phyloP scores from a whole-genome alignment of 64 coral and sea anemone species.

The Catalaphyllia jardinei region DNA sequence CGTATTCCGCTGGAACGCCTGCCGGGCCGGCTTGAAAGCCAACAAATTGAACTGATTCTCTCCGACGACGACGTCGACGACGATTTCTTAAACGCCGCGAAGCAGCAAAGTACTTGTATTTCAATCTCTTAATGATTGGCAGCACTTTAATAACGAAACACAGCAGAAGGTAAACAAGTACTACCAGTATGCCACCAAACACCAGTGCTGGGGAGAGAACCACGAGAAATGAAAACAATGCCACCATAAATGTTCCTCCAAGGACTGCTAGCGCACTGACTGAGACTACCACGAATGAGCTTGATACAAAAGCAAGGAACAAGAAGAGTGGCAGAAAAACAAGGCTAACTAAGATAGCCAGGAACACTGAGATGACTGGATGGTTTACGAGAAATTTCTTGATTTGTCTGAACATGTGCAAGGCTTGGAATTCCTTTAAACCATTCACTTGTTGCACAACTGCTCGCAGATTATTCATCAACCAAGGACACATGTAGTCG shows the following conservation, averaged over 20 bases:
- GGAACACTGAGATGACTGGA: not conserved
- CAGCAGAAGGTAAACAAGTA: not conserved
- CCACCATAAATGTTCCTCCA: not conserved
- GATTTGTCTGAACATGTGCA: not conserved
- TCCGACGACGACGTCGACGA: not conserved
- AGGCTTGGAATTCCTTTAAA: not conserved
- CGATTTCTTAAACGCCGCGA: not conserved
- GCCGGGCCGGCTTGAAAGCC: not conserved
- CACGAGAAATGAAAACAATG: not conserved
- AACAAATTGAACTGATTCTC: not conserved
- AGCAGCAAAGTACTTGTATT: not conserved
- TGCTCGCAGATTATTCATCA: not conserved
- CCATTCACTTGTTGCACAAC: not conserved
- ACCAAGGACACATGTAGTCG: too few species aligned
- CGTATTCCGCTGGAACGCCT: not conserved
- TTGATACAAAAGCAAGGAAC: conserved; percentile 10
- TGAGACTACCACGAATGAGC: not conserved
- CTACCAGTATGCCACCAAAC: not conserved
- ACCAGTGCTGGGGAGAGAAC: not conserved
- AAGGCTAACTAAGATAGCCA: not conserved
- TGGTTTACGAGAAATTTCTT: not conserved
- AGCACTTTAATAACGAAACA: not conserved
- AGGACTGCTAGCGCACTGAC: not conserved
- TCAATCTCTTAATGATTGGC: not conserved
- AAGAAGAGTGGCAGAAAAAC: not conserved